These are phyloP conservation scores for Limulus polyphemus DNA, from an alignment of 2,888 invertebrate genomes.

Conservation along the genomic window DNA sequence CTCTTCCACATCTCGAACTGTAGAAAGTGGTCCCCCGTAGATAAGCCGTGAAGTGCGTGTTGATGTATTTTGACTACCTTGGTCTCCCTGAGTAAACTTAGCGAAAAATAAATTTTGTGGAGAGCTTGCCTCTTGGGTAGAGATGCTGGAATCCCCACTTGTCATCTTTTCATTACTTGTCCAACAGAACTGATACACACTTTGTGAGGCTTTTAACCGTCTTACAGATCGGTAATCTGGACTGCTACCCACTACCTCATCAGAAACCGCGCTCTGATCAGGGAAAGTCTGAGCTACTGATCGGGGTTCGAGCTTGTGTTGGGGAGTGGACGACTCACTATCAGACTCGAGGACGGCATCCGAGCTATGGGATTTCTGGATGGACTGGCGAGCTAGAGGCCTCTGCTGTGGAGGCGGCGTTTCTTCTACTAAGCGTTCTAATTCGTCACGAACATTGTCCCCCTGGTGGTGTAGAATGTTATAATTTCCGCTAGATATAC, in stretches of 20 bases:
- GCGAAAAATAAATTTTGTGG: too few relatives aligned
- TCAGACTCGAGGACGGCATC: slow-evolving; percentile 27
- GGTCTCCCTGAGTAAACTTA: too few relatives aligned
- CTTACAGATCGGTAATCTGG: too few relatives aligned
- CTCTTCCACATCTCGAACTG: slow-evolving; percentile 20
- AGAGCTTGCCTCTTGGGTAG: too few relatives aligned
- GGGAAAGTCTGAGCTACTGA: too few relatives aligned
- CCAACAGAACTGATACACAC: too few relatives aligned
- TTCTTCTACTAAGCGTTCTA: slow-evolving; percentile 25
- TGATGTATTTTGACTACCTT: too few relatives aligned
- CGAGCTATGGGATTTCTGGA: slow-evolving; percentile 24
- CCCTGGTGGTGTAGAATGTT: slow-evolving; percentile 23
- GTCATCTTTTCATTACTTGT: too few relatives aligned
- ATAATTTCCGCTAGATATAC: slow-evolving; percentile 27
- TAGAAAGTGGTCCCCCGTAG: slow-evolving; percentile 16
- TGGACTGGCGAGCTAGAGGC: slow-evolving; percentile 11
- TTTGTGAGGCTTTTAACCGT: too few relatives aligned
- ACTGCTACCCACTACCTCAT: too few relatives aligned
- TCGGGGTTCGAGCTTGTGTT: slow-evolving; percentile 4
- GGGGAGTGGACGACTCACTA: slow-evolving; percentile 23
- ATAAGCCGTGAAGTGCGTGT: slow-evolving; percentile 1
- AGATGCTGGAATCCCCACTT: too few relatives aligned
- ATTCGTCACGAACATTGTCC: slow-evolving; percentile 20
- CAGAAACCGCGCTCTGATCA: too few relatives aligned
- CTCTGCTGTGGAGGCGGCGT: slow-evolving; percentile 18